These are phyloP conservation scores for Apodemus agrarius DNA, from an alignment of 2,797 vertebrate genomes.

Conservation along the genomic window DNA sequence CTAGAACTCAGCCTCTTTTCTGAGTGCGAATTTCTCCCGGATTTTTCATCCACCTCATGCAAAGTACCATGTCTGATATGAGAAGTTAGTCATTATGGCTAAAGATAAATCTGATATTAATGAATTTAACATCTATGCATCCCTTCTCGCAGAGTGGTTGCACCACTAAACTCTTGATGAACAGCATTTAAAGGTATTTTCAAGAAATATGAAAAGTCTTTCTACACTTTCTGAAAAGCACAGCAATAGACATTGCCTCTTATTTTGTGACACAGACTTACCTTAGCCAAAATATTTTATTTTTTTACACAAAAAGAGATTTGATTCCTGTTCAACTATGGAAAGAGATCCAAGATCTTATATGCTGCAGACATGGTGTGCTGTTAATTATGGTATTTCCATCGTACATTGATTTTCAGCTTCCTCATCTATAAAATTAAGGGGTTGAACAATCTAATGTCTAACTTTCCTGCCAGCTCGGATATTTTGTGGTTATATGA, in stretches of 20 bases:
- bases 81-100: slow-evolving; percentile 26
- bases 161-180: neutral
- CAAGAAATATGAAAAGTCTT: neutral
- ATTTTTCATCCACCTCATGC: neutral
- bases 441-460: slow-evolving; percentile 45
- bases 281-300: neutral
- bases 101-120: neutral
- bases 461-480: slow-evolving; percentile 10
- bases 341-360: neutral
- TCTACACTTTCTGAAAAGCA: slow-evolving; percentile 5
- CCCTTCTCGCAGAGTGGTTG: neutral
- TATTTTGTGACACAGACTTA: slow-evolving; percentile 18
- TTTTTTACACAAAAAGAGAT: slow-evolving; percentile 46
- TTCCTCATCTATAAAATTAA: slow-evolving; percentile 62
- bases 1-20: neutral
- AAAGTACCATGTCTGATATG: neutral
- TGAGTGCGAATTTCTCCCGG: neutral
- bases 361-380: slow-evolving; percentile 20
- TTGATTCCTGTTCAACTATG: slow-evolving; percentile 22
- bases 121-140: neutral
- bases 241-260: neutral
- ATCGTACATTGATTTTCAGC: slow-evolving; percentile 31
- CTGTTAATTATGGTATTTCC: slow-evolving; percentile 57
- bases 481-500: slow-evolving; percentile 57
- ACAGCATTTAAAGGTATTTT: slow-evolving; percentile 8